Evolutionary conservation across 2,888 invertebrate species (phyloP).

Genomic region (Meliscaeva auricollis): DNA sequence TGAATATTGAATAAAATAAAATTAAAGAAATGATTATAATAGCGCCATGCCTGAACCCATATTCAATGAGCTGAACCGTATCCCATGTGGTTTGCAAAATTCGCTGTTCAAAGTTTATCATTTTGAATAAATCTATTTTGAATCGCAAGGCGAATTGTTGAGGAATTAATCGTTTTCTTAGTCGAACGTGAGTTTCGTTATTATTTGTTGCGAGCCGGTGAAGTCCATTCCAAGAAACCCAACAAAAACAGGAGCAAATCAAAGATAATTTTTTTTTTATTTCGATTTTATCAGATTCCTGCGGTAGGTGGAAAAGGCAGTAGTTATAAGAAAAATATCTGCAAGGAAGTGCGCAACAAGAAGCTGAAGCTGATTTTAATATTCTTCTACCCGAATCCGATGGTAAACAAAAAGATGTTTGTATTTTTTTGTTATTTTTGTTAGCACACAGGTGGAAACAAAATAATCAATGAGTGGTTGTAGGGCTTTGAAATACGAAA

Average conservation of each 20-base stretch:
- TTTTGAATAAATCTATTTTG: slow-evolving; percentile 71
- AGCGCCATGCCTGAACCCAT: slow-evolving; percentile 44
- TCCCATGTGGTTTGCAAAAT: slow-evolving; percentile 35
- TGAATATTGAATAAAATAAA: not conserved
- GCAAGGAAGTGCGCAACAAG: slow-evolving; percentile 31
- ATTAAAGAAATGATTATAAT: slow-evolving; percentile 38
- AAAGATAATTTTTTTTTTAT: slow-evolving; percentile 26
- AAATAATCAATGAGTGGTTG: slow-evolving; percentile 71
- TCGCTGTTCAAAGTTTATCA: slow-evolving; percentile 71
- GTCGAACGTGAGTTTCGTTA: slow-evolving; percentile 25
- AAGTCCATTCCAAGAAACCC: slow-evolving; percentile 33
- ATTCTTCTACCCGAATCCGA: slow-evolving; percentile 6
- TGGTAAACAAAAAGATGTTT: slow-evolving; percentile 9
- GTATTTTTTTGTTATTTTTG: slow-evolving; percentile 31
- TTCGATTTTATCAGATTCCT: slow-evolving; percentile 66
- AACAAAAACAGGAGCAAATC: slow-evolving; percentile 65
- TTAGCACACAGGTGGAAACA: slow-evolving; percentile 63
- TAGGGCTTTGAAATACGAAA: slow-evolving; percentile 61
- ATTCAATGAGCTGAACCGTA: slow-evolving; percentile 19
- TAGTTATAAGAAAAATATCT: slow-evolving; percentile 24
- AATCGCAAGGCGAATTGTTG: slow-evolving; percentile 66
- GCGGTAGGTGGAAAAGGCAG: slow-evolving; percentile 65
- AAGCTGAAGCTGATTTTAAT: not conserved
- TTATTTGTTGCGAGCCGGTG: slow-evolving; percentile 13
- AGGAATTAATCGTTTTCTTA: slow-evolving; percentile 66